Evolutionary conservation across 2,797 vertebrate species (phyloP).

Genomic region (Falco concolor): DNA sequence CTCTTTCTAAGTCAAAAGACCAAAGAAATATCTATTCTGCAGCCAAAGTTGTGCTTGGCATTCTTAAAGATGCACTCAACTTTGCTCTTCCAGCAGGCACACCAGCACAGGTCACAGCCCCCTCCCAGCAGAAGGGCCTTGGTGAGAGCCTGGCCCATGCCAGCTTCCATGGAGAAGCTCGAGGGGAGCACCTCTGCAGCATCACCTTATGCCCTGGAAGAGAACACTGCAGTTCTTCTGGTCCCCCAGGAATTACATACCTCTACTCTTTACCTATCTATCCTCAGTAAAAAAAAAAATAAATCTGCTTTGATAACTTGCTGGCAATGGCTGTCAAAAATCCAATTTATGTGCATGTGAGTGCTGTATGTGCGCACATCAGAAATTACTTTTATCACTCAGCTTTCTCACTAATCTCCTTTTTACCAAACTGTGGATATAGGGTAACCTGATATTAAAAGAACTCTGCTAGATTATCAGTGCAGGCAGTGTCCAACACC

Average conservation of each 20-base stretch:
- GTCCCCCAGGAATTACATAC: neutral
- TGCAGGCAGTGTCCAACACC: neutral
- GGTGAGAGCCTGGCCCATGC: rapidly evolving
- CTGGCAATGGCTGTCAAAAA: neutral
- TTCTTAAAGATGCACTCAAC: neutral
- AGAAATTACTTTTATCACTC: neutral
- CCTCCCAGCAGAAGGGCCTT: neutral
- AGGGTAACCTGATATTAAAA: neutral
- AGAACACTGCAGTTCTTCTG: neutral
- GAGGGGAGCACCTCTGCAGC: neutral
- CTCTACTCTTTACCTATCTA: neutral
- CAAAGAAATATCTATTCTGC: neutral
- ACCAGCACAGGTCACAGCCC: neutral
- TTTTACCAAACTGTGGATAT: neutral
- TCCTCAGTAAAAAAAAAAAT: neutral
- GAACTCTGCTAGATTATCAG: neutral
- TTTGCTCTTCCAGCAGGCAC: neutral
- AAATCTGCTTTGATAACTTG: neutral
- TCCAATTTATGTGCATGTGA: neutral
- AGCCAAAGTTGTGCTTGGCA: neutral
- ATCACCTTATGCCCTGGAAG: neutral
- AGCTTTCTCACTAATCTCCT: neutral
- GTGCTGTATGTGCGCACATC: too few relatives aligned
- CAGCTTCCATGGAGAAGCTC: neutral
- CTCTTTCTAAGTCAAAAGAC: neutral